Base-by-base conservation (phyloP, 1,140 invertebrate genomes). In the Coelopa frigida region DNA sequence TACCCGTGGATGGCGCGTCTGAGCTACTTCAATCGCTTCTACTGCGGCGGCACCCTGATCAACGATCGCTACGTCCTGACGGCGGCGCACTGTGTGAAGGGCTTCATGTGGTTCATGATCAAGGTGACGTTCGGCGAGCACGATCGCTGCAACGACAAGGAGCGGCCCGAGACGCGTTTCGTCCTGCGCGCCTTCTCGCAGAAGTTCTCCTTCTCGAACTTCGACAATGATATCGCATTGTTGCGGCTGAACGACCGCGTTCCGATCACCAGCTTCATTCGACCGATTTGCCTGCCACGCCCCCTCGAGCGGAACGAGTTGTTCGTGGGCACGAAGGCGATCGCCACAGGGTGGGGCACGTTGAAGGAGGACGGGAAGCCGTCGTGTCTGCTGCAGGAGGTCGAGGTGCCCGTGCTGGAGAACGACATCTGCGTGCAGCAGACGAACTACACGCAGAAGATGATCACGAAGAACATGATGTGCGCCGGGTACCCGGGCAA, bases 81-180 rank as follows among this genome's bases (percentile, higher is more conserved):
- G 3, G 75, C 75, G 7, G 74, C 73, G 8, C 75, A 77, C 61
- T 77, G 75, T 48, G 83, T 89, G 47, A 86, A 87, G 75, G 84
- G 84, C 38, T 88, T 88, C 58, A 86, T 89, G 82, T 89, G 85
- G 85, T 88, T 88, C 66, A 84, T 89, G 84, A 88, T 89, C 57
- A 86, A 86, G 67, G 84, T 87, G 20, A 87, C 85, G 10, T 84
- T 89, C 55, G 85, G 85, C 0, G 85, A 89, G 58, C 84, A 87
- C 58, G 83, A 89, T 63, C 77, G 85, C n/a, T 89, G 87, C 61
- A 77, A 81, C 50, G 76, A 81, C n/a, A 81, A 78, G 36, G 61
- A 60, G 23, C 70, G 76, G 32, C 82, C 83, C 0, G 85, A 88
- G 70, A 83, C 83, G 0, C 74, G 85, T 46, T 89, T 85, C 60